These are phyloP conservation scores for Zhengitettix transpicula DNA, from an alignment of 2,888 invertebrate species.

Conservation along the genomic window DNA sequence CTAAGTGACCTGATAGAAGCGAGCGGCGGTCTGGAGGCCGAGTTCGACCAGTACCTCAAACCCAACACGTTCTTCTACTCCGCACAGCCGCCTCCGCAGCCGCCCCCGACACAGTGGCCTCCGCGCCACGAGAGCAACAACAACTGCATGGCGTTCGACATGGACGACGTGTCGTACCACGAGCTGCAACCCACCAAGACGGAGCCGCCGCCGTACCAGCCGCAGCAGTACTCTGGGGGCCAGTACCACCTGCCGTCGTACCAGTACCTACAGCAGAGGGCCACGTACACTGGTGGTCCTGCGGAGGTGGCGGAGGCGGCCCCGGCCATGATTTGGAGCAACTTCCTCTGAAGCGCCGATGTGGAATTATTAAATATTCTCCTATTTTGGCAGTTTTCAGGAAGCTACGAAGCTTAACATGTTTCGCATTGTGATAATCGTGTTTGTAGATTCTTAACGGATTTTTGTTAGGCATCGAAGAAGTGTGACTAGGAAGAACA, in stretches of 20 bases:
- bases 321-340: background rate
- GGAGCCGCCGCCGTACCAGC: background rate
- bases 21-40: background rate
- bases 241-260: background rate
- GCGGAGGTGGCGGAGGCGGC: background rate
- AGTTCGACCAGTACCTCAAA: background rate
- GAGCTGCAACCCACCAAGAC: background rate
- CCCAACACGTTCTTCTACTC: constrained; percentile 15
- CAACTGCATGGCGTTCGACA: background rate
- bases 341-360: no score
- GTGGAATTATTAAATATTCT: no score
- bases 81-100: background rate
- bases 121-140: background rate
- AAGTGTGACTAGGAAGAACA: no score
- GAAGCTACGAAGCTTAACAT: no score
- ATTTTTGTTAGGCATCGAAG: no score
- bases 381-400: no score
- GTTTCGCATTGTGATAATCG: no score
- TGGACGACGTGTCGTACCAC: background rate
- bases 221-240: background rate
- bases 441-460: no score
- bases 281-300: background rate
- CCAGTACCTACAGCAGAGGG: constrained; percentile 10
- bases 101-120: background rate
- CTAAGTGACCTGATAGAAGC: background rate